Base-by-base conservation (phyloP, 2,797 vertebrate genomes). In the Loriculus beryllinus region DNA sequence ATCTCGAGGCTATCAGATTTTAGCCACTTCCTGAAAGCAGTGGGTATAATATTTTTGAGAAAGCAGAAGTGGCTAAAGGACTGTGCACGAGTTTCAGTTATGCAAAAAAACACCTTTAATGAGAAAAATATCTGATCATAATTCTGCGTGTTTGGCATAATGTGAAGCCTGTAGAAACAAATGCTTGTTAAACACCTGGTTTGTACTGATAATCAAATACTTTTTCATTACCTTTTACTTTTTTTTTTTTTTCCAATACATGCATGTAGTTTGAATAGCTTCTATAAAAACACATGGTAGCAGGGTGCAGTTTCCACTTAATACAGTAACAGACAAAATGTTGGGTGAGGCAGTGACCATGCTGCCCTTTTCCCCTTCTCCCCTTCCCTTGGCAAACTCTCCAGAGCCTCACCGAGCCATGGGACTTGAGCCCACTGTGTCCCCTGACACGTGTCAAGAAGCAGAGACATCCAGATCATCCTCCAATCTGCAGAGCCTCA, bases 401-500 rank as follows among this genome's bases (percentile, higher is more conserved):
- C 29, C 22, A 29, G 39, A 89, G 45, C 37, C 68, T 82, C 45
- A 20, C 35, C 9, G 0, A 0, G 37, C 56, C 37, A 3, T 1
- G 3, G 45, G 29, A 77, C 43, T 69, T 51, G 59, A 54, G 43
- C 88, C 35, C 1, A 1, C 47, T 47, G 69, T 60, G 63, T 63
- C 40, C 59, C 64, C 35, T 10, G 19, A 64, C 2, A 7, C 0
- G 0, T 3, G 0, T 40, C 64, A 59, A 49, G 71, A 65, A 82
- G 23, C 67, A 43, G 51, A 93, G 52, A 37, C 59, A 48, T 29
- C 60, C 79, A 31, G 59, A 82, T 31, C 64, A 33, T 47, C 48
- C 54, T 91, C 83, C 43, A 56, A 26, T 43, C 15, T 82, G 51
- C 83, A 60, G 54, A 87, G 64, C 26, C 20, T 64, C 45, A 9